Base-by-base conservation (phyloP, 2,888 invertebrate genomes). In the Dynastes tityus region DNA sequence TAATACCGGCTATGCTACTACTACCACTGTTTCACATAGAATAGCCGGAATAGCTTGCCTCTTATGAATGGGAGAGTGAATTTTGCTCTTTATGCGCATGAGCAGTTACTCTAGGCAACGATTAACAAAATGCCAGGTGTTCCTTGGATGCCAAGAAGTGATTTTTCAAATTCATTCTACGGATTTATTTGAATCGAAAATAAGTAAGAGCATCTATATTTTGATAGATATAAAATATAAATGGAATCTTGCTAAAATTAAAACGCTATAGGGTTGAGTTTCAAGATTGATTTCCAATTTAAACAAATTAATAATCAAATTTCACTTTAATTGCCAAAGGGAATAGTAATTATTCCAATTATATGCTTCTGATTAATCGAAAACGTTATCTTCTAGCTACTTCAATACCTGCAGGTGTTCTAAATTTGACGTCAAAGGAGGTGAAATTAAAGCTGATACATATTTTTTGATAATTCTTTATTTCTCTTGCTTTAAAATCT, bases 41-140 rank as follows among this genome's bases (percentile, higher is more conserved):
- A 65, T 40, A 65, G 37, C 65, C n/a, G 49, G 53, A 53, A 53
- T 16, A 53, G 16, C 53, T 53, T n/a, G 53, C 53, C 67, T 80
- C 79, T 81, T 82, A 82, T 82, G 82, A 82, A 82, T 82, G 82
- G 45, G 61, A 82, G 64, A 74, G 76, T 79, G 80, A 81, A 81
- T 79, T 80, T 78, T 78, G 79, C 81, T 81, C 80, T 78, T 78
- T 77, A 77, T 63, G 80, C 77, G 76, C 78, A 76, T 78, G 78
- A 76, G 76, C 80, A 78, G 68, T 27, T 45, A 29, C 27, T 61
- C 29, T 22, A 29, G 45, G 27, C 51, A 49, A 11, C 51, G 70
- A 53, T 70, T 70, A 70, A 70, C 51, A 70, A 53, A 53, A 70
- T 53, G 61, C 27, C 61, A 61, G 70, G 51, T 51, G 70, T 51